Conservation (phyloP, 2,797 vertebrate genomes). For the Gouania willdenowi region DNA sequence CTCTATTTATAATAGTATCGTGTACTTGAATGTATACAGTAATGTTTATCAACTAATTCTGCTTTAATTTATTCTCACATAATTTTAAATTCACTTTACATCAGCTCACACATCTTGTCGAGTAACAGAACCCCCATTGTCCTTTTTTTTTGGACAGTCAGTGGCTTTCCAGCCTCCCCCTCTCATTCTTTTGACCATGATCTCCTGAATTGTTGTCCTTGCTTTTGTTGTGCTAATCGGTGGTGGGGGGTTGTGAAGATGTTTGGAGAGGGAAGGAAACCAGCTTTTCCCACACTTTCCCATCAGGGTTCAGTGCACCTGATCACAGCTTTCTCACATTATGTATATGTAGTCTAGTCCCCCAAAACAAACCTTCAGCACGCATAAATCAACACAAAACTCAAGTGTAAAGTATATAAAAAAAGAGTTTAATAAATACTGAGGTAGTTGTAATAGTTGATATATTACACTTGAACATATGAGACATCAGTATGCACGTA, state of each 20-base stretch:
- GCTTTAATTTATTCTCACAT: no score
- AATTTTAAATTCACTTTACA: no score
- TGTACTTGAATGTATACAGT: no score
- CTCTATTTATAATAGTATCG: no score
- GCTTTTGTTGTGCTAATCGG: slow-evolving; percentile 56
- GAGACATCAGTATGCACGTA: neutral
- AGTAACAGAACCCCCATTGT: slow-evolving; percentile 10
- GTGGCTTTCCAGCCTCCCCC: slow-evolving; percentile 12
- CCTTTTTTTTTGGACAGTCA: slow-evolving; percentile 2
- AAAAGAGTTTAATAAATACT: slow-evolving; percentile 66
- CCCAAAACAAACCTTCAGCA: no score
- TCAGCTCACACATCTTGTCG: neutral
- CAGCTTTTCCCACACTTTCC: slow-evolving; percentile 41
- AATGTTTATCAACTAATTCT: no score
- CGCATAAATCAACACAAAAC: slow-evolving; percentile 1
- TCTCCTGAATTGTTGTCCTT: slow-evolving; percentile 26
- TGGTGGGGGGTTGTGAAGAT: slow-evolving; percentile 20
- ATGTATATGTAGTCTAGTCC: no score
- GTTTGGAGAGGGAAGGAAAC: slow-evolving; percentile 30
- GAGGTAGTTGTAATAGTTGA: slow-evolving; percentile 55
- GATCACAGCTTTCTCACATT: slow-evolving; percentile 21
- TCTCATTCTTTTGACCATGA: slow-evolving; percentile 6
- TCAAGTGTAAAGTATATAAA: slow-evolving; percentile 16
- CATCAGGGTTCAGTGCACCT: slow-evolving; percentile 12
- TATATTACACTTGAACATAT: slow-evolving; percentile 27